Evolutionary conservation across 2,797 vertebrate species (phyloP).

Genomic region (Podargus strigoides): DNA sequence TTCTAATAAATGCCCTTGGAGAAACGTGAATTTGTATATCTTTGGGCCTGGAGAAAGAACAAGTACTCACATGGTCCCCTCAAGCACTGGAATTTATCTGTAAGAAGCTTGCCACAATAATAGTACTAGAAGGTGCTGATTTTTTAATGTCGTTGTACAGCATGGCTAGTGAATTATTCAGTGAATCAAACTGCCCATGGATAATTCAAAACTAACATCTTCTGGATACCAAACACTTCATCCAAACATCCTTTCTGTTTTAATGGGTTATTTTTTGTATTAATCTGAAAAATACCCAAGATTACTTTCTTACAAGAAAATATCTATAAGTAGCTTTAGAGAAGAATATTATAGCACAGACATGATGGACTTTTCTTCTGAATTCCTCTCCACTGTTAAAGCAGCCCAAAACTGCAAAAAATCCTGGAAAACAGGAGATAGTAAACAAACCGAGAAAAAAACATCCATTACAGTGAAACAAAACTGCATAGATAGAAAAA

Average conservation of each 20-base stretch:
- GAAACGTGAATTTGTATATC: neutral
- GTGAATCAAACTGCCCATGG: slow-evolving; percentile 18
- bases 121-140: neutral
- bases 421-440: neutral
- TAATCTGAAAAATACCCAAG: neutral
- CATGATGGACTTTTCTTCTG: neutral
- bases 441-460: slow-evolving; percentile 19
- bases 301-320: neutral
- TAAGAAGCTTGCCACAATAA: neutral
- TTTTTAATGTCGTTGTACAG: slow-evolving; percentile 10
- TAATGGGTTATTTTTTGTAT: neutral
- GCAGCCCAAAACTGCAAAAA: slow-evolving; percentile 12
- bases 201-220: slow-evolving; percentile 45
- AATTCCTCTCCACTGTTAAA: slow-evolving; percentile 21
- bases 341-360: neutral
- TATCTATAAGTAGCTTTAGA: neutral
- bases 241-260: neutral
- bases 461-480: neutral
- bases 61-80: neutral
- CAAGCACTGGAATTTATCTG: neutral
- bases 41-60: neutral
- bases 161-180: slow-evolving; percentile 41
- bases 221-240: neutral
- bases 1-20: neutral
- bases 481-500: slow-evolving; percentile 10